Conservation (phyloP, 2,888 invertebrate genomes). For the Erebia ligea region DNA sequence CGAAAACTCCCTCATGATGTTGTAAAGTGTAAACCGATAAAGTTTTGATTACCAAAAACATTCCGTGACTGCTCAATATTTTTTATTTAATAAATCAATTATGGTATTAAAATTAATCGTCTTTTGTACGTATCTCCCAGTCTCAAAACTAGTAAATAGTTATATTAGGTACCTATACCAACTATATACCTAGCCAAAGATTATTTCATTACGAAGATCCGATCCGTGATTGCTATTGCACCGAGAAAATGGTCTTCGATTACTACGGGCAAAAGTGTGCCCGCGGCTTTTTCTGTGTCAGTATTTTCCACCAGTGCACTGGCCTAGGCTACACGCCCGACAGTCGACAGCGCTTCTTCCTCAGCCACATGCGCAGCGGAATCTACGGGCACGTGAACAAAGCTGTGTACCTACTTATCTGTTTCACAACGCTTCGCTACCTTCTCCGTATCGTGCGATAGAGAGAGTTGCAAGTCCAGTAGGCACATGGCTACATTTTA, state of each 20-base stretch:
- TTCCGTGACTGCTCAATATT: constrained; percentile 2
- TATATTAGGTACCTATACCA: no score
- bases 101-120: neutral
- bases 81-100: constrained; percentile 5
- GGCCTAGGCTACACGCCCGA: constrained; percentile 57
- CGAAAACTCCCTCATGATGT: constrained; percentile 33
- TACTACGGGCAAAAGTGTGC: constrained; percentile 66
- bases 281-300: constrained; percentile 65
- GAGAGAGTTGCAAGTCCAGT: no score
- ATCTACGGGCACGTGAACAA: constrained; percentile 27
- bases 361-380: constrained; percentile 49
- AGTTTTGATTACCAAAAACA: neutral
- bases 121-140: neutral
- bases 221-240: no score
- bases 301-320: constrained; percentile 58
- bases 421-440: no score
- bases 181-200: no score
- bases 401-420: no score
- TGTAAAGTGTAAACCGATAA: constrained; percentile 29
- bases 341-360: constrained; percentile 52
- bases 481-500: no score
- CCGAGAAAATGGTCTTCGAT: constrained; percentile 65
- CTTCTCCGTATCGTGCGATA: no score
- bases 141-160: no score
- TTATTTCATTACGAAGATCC: no score